Evolutionary conservation across 1,140 invertebrate genomes (phyloP), one percentile per base, ranked within the genome.

Genomic region (Leptinotarsa undecemlineata): DNA sequence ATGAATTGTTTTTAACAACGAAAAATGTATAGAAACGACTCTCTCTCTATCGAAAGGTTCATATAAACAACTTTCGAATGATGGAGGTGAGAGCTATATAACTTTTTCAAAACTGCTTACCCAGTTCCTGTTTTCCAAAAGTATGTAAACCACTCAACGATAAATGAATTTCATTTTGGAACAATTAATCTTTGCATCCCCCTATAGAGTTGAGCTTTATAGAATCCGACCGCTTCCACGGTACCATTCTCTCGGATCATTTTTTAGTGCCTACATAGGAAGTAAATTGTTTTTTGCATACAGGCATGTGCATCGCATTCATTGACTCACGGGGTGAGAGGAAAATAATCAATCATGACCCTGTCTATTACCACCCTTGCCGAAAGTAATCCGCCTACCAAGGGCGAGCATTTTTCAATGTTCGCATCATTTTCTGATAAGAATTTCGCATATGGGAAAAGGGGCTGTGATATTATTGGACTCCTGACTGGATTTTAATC

Each of bases 291-390:
- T 71, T 71, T 60, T 61, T 71, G 69, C 69, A 71, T 61, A 60
- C 20, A 48, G 68, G 42, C 62, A 17, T 67, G 72, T 48, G 72
- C 47, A 51, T 73, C 72, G 14, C 23, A 73, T 73, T 73, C 61
- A 74, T 74, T 74, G 67, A 47, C 42, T 48, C 48, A 48, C 15
- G 48, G 73, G 51, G 68, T 48, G 15, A 48, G 57, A 68, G 66
- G 68, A 66, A 71, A 19, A 42, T 70, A 72, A 76, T 76, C 74
- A 72, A 76, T 76, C 74, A 76, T 64, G 66, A 60, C 51, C 64
- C 74, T 76, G 74, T 76, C 74, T 76, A 76, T 76, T 73, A 71
- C 74, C 71, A 76, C 74, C 74, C 71, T 70, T 57, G 62, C 62
- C 74, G 47, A 75, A 66, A 70, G 70, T 67, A 76, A 76, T 76